A percentile compares a stretch with the other conserved stretches of the same genome.
phyloP scores from a whole-genome alignment of 2,113 vertebrate genomes.

The Phoenicopterus ruber region DNA sequence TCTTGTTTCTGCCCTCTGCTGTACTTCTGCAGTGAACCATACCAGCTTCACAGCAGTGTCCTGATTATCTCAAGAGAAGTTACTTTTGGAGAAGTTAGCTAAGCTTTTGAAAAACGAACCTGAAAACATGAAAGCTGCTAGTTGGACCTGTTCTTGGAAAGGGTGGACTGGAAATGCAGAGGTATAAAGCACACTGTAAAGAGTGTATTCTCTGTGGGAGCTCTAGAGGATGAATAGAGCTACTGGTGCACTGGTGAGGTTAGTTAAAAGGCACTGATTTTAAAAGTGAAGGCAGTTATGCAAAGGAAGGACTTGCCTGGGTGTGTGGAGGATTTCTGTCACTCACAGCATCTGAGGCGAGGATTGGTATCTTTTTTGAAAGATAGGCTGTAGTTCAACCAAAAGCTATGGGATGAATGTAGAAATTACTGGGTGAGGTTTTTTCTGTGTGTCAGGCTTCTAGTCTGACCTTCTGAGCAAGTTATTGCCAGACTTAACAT shows the following conservation, averaged over 20 bases:
- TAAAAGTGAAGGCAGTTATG: not conserved
- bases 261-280: not conserved
- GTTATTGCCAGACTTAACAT: not conserved
- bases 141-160: not conserved
- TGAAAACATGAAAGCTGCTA: not conserved
- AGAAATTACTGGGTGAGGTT: not conserved
- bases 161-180: not conserved
- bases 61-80: not conserved
- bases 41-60: not conserved
- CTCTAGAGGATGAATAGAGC: not conserved
- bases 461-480: not conserved
- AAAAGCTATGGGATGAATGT: not conserved
- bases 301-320: not conserved
- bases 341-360: not conserved
- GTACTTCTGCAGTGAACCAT: not conserved
- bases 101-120: not conserved
- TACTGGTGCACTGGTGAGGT: not conserved
- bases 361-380: not conserved
- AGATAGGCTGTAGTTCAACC: not conserved
- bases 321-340: not conserved
- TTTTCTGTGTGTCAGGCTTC: not conserved
- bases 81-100: not conserved
- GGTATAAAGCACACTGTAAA: not conserved
- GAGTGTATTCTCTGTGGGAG: not conserved
- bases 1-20: not conserved